phyloP scores from a whole-genome alignment of 2,113 vertebrate genomes.

The Polyodon spathula region DNA sequence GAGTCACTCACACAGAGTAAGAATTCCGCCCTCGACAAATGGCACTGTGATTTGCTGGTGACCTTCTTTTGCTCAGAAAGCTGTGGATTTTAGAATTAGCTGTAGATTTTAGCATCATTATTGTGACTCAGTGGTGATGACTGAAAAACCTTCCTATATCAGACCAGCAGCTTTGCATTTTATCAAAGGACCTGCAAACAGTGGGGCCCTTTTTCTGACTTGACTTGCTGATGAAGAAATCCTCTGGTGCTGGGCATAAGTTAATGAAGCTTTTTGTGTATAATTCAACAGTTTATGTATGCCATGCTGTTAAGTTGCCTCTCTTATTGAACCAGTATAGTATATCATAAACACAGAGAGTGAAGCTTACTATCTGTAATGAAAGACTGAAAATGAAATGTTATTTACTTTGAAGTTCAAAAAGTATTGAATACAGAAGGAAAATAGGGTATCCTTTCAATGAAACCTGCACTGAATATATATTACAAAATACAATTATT shows the following conservation, averaged over 20 bases:
- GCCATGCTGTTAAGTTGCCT: background rate
- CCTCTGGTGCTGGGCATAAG: background rate
- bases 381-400: no score
- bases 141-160: background rate
- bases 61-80: conserved; percentile 18
- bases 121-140: background rate
- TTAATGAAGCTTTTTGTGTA: background rate
- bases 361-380: no score
- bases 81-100: conserved; percentile 19
- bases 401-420: no score
- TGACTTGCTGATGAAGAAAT: background rate
- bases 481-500: no score
- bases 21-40: conserved; percentile 17
- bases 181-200: background rate
- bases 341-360: background rate
- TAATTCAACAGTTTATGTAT: background rate
- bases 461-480: no score
- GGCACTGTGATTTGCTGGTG: conserved; percentile 29
- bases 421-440: no score
- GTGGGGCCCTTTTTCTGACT: background rate
- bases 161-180: background rate
- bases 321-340: background rate
- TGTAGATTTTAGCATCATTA: conserved; percentile 22
- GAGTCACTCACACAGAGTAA: conserved; percentile 7
- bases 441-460: no score